Evolutionary conservation across 2,797 vertebrate genomes (phyloP), one percentile per base, ranked within the genome.

Genomic region (Gouania willdenowi): DNA sequence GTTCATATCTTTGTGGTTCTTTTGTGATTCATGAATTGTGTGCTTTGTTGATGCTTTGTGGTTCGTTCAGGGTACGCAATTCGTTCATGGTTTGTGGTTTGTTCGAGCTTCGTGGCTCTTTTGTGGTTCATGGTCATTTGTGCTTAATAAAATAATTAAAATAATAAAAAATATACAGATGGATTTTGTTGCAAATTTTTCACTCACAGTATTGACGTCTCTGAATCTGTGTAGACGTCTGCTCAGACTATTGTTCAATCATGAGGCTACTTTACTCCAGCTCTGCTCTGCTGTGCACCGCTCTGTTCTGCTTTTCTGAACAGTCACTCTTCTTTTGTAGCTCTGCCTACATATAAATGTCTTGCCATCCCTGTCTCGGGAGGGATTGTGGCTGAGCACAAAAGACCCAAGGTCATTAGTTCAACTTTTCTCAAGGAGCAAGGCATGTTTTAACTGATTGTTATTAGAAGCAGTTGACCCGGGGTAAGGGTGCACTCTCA

Each of bases 341-440:
- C 61, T 58, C 61, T 54, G 41, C 41, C 59, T 53, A 51, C 50
- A 56, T 66, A 75, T 83, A 73, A 84, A 84, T 83, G 55, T 75
- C 54, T 66, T 69, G 53, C 58, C 62, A 55, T 74, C 62, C 50
- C 41, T 54, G 26, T 62, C 46, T 64, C 64, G 57, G 64, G 43
- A 66, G 31, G 37, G 38, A 74, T 82, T 61, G 69, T 75, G 65
- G 63, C 75, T 31, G 54, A 57, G 79, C 88, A 87, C 84, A 86
- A 62, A 63, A 86, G 84, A 86, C 87, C 88, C 76, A 16, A 1
- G 61, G 17, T 70, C 56, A 71, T 83, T 88, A 86, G 81, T 88
- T 11, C 21, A 2, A 50, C 45, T n/a, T n/a, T n/a, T n/a, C n/a
- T n/a, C n/a, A n/a, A 84, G 72, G 64, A 67, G 60, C 27, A 39